Conservation (phyloP, 2,113 vertebrate genomes). For the Oncorhynchus gorbuscha region DNA sequence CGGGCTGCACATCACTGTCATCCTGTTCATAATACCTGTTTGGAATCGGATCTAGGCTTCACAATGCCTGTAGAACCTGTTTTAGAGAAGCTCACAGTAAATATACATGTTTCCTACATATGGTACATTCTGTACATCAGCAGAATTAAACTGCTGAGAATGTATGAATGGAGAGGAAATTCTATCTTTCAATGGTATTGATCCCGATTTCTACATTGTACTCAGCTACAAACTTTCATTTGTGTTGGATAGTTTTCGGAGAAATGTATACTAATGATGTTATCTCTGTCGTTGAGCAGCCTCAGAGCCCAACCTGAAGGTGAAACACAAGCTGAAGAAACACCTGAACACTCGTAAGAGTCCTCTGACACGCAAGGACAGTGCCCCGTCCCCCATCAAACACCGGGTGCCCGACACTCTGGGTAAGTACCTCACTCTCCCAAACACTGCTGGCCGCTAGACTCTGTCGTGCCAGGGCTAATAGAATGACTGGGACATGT, state of each 20-base stretch:
- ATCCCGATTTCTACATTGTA: background rate
- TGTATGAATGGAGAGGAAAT: background rate
- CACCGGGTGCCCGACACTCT: slow-evolving; percentile 81
- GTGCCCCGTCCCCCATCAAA: slow-evolving; percentile 85
- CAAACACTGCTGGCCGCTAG: background rate
- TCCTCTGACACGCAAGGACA: slow-evolving; percentile 89
- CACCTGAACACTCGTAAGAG: slow-evolving; percentile 88
- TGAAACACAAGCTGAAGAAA: slow-evolving; percentile 90
- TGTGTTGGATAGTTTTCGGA: too few species aligned
- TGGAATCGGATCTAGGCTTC: background rate
- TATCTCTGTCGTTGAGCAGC: slow-evolving; percentile 58
- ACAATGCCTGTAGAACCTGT: background rate
- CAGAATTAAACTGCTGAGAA: background rate
- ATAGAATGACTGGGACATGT: background rate
- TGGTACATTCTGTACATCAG: background rate
- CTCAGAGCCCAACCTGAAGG: slow-evolving; percentile 92
- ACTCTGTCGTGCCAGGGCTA: background rate
- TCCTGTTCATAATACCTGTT: background rate
- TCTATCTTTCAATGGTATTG: background rate
- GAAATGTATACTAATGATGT: too few species aligned
- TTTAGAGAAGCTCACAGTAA: too few species aligned
- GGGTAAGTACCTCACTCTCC: slow-evolving; percentile 64
- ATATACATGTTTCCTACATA: too few species aligned
- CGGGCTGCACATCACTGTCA: slow-evolving; percentile 38
- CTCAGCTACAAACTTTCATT: too few species aligned